These are phyloP conservation scores for Crypturellus tataupa DNA, from an alignment of 2,797 vertebrate genomes.

Conservation along the genomic window DNA sequence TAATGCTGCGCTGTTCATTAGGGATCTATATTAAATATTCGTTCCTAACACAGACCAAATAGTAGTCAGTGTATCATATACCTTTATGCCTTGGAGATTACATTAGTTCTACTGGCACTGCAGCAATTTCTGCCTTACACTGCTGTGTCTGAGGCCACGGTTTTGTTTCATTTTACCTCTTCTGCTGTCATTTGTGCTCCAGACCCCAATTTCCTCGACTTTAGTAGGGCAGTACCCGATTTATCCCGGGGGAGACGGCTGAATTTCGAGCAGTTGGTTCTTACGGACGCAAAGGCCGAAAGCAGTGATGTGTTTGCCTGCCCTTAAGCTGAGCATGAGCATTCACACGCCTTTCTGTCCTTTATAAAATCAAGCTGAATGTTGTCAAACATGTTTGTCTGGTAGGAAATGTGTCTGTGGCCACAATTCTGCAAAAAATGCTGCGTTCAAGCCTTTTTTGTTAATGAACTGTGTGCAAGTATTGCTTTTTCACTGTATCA, in stretches of 20 bases:
- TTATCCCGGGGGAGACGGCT: neutral
- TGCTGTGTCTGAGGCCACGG: neutral
- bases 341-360: neutral
- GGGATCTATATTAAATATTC: neutral
- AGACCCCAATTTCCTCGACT: conserved; percentile 31
- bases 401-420: neutral
- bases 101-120: neutral
- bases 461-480: neutral
- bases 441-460: neutral
- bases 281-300: neutral
- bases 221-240: conserved; percentile 39
- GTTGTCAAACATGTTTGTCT: neutral
- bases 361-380: neutral
- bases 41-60: neutral
- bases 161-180: neutral
- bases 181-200: conserved; percentile 36
- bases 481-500: neutral
- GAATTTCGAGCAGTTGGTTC: neutral
- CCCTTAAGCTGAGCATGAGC: neutral
- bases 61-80: neutral
- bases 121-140: neutral
- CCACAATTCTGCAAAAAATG: neutral
- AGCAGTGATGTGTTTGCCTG: neutral
- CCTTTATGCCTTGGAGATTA: neutral
- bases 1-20: neutral